These are phyloP conservation scores for Atherinosoma microstoma DNA, from an alignment of 2,797 vertebrate genomes.

Conservation along the genomic window DNA sequence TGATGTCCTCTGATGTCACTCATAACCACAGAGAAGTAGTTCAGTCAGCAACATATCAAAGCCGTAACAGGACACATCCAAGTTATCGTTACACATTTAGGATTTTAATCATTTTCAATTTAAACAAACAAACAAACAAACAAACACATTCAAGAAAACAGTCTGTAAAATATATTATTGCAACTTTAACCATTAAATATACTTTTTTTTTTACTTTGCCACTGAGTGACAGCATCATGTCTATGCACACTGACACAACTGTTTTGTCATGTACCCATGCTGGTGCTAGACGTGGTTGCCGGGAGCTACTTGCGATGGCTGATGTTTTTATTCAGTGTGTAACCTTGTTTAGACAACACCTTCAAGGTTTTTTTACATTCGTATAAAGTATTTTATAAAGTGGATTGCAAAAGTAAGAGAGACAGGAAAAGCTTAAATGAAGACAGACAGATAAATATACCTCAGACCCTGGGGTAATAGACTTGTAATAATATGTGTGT, in stretches of 20 bases:
- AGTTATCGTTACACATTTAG: not conserved
- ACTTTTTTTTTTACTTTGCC: not conserved
- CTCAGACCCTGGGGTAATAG: conserved; percentile 8
- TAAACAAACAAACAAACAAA: not conserved
- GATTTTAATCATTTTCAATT: not conserved
- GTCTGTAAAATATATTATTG: not conserved
- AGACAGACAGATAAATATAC: conserved; percentile 40
- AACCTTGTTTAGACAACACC: conserved; percentile 25
- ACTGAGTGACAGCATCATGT: not conserved
- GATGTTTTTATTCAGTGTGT: conserved; percentile 5
- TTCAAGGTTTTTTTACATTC: conserved; percentile 21
- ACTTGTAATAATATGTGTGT: not conserved
- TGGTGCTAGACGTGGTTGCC: not conserved
- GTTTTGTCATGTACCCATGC: not conserved
- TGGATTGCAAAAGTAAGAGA: conserved; percentile 27
- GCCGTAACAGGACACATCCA: not conserved
- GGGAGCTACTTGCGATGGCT: not conserved
- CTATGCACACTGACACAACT: not conserved
- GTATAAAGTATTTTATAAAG: conserved; percentile 4
- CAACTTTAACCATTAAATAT: not conserved
- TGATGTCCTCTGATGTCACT: conserved; percentile 14
- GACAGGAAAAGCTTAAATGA: conserved; percentile 28
- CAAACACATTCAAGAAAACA: not conserved
- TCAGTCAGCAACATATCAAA: not conserved
- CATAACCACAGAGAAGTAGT: not conserved